Evolutionary conservation across 1,140 invertebrate species (phyloP).

Genomic region (Platyscapa corneri): DNA sequence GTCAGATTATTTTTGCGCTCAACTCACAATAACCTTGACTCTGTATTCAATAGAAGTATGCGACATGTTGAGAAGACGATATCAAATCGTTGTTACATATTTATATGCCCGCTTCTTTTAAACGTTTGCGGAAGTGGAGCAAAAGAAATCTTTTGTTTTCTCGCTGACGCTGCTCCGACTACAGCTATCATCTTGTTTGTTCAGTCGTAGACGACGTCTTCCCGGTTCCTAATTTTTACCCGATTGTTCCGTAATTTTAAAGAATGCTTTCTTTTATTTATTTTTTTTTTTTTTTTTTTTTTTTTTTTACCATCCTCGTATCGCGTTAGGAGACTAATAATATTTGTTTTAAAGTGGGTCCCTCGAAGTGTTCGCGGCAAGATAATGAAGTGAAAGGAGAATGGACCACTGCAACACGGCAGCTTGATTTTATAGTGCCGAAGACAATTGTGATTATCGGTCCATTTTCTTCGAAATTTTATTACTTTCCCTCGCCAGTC

Average conservation of each 20-base stretch:
- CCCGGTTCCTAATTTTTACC: too few relatives aligned
- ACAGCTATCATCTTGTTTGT: neutral
- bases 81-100: neutral
- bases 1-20: conserved; percentile 1
- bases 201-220: too few relatives aligned
- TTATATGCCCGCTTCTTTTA: conserved; percentile 9
- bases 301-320: too few relatives aligned
- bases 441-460: neutral
- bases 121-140: neutral
- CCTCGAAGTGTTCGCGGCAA: neutral
- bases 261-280: too few relatives aligned
- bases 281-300: too few relatives aligned
- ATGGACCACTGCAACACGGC: too few relatives aligned
- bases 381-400: too few relatives aligned
- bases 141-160: neutral
- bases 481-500: neutral
- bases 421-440: neutral
- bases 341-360: neutral
- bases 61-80: conserved; percentile 15
- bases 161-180: neutral
- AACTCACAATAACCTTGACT: neutral
- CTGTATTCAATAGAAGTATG: conserved; percentile 4
- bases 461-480: neutral
- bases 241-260: too few relatives aligned
- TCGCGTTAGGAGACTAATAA: too few relatives aligned